Percentiles rank a stretch among this genome's conserved stretches.
Conservation (phyloP, 2,113 vertebrate genomes). For the Gopherus evgoodei region DNA sequence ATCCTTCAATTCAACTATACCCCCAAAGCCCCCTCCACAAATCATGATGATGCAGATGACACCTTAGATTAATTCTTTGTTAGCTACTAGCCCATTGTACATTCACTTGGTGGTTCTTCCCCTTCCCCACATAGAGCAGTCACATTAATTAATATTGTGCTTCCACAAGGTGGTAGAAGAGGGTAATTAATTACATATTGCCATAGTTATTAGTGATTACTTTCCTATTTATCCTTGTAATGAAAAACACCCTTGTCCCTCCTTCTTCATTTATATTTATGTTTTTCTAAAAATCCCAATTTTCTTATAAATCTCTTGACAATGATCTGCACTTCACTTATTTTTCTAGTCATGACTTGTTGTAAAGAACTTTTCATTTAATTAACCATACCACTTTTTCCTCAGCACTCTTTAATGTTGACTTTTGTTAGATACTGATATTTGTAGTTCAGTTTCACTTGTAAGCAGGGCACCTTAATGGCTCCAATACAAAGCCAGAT, state of each 20-base stretch:
- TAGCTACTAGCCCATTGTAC: not conserved
- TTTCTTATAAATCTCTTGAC: not conserved
- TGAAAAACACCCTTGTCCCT: not conserved
- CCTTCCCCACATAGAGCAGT: not conserved
- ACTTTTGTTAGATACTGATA: not conserved
- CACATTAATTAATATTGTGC: constrained; percentile 30
- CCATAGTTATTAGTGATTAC: not conserved
- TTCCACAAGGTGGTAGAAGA: constrained; percentile 73
- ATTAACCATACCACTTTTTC: constrained; percentile 14
- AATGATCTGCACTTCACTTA: not conserved
- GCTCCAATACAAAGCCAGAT: constrained; percentile 14
- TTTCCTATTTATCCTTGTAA: not conserved
- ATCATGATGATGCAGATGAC: not conserved
- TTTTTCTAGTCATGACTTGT: not conserved
- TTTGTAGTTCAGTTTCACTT: constrained; percentile 1
- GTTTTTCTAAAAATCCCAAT: not conserved
- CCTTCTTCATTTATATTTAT: not conserved
- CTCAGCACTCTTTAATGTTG: not conserved
- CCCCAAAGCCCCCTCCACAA: not conserved
- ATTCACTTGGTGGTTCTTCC: not conserved
- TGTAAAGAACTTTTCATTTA: constrained; percentile 10
- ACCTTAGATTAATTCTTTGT: not conserved
- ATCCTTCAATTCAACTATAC: not conserved
- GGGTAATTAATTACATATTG: constrained; percentile 60
- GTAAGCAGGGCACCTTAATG: not conserved